phyloP scores from a whole-genome alignment of 2,113 vertebrate genomes.

The Lophura nycthemera region DNA sequence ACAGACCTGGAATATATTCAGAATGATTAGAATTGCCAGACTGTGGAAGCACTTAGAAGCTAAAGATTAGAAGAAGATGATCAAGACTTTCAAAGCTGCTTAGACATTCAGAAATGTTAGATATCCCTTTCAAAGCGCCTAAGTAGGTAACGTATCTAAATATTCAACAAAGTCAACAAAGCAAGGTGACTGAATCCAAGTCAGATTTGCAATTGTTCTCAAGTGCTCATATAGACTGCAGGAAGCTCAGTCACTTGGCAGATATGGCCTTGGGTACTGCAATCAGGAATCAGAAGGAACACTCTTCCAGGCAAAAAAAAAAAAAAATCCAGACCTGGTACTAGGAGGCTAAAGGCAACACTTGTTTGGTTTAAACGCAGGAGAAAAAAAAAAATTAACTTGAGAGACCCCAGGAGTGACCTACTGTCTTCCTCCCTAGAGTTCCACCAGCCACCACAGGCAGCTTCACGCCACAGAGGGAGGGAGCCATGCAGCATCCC shows the following conservation, averaged over 20 bases:
- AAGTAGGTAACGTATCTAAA: neutral
- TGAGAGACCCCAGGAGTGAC: neutral
- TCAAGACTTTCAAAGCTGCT: slow-evolving; percentile 33
- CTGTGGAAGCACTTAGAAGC: neutral
- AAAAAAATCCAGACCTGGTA: neutral
- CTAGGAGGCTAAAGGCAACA: neutral
- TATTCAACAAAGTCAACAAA: neutral
- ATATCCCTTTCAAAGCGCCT: slow-evolving; percentile 32
- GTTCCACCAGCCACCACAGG: rapidly evolving
- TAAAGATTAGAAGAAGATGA: neutral
- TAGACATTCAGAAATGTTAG: slow-evolving; percentile 21
- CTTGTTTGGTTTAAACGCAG: neutral
- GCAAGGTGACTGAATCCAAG: neutral
- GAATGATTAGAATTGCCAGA: slow-evolving; percentile 16
- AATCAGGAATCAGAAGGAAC: neutral
- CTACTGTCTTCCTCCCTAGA: neutral
- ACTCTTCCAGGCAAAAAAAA: neutral
- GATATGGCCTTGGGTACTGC: neutral
- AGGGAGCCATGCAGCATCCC: neutral
- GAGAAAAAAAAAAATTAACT: neutral
- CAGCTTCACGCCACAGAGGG: neutral
- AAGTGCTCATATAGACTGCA: neutral
- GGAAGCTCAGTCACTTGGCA: neutral
- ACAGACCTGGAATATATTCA: neutral
- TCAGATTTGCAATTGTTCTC: neutral